Evolutionary conservation across 2,888 invertebrate species (phyloP), one percentile per base, ranked within the genome.

Genomic region (Branchipolynoe longqiensis): DNA sequence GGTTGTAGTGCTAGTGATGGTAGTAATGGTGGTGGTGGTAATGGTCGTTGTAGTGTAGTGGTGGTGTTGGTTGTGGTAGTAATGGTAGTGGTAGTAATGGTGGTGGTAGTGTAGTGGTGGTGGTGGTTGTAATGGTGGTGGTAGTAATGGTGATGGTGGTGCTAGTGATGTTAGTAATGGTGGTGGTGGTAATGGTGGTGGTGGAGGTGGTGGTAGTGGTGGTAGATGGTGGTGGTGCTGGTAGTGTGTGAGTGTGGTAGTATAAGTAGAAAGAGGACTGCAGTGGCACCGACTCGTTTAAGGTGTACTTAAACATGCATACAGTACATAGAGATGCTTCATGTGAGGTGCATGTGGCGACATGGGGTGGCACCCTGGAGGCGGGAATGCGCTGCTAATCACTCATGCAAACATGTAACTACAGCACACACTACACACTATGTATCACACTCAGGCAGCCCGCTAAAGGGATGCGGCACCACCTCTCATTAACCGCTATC

Each of bases 91-190:
- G 73, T 33, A 40, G 59, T 48, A 18, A 18, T 48, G 18, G 18
- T 48, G 18, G 48, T 48, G 18, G 86, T 85, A 87, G 87, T 82
- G 86, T 85, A 87, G 87, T 82, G 87, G 85, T 83, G 85, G 86
- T 87, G 85, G 85, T 85, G 85, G 85, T 84, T 86, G 87, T 87
- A 87, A 86, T 85, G 87, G 87, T 87, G 85, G 88, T 88, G 84
- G 88, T 86, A 87, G 88, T 86, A 87, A 87, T 86, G 87, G 88
- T 86, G 87, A 86, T 87, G 87, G 88, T 87, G 86, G 88, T 78
- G 87, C 86, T 87, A 87, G 87, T 84, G 87, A 86, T 87, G 85
- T 86, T 85, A 87, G 86, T 85, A 87, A 85, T 85, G 87, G 86
- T 85, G 87, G 87, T 82, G 83, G 87, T 83, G 87, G 85, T 83